phyloP scores from a whole-genome alignment of 2,888 invertebrate species.

The Chrysolina haemoptera region DNA sequence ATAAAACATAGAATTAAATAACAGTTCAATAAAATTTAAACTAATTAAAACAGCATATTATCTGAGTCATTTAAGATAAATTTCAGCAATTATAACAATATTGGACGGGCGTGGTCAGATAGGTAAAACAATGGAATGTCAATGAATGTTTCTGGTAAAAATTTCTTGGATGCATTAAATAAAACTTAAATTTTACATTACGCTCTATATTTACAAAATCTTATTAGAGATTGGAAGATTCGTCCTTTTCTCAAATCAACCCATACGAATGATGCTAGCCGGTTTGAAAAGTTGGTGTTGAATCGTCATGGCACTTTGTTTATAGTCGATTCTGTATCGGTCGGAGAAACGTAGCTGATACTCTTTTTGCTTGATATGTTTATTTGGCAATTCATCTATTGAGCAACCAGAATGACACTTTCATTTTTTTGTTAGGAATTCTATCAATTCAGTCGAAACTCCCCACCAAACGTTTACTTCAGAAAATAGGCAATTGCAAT shows the following conservation, averaged over 20 bases:
- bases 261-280: conserved; percentile 46
- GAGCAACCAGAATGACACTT: too few relatives aligned
- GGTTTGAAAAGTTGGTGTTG: conserved; percentile 31
- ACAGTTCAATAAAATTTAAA: conserved; percentile 64
- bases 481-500: too few relatives aligned
- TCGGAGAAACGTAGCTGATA: not conserved
- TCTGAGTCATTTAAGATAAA: conserved; percentile 46
- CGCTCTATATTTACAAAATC: conserved; percentile 63
- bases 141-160: conserved; percentile 23
- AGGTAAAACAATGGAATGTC: conserved; percentile 46
- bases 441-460: too few relatives aligned
- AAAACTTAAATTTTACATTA: conserved; percentile 54
- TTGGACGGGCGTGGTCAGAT: conserved; percentile 56
- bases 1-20: conserved; percentile 63
- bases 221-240: conserved; percentile 58
- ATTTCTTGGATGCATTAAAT: not conserved
- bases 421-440: too few relatives aligned
- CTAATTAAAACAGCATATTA: conserved; percentile 58
- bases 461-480: too few relatives aligned
- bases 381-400: too few relatives aligned
- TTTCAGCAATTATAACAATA: conserved; percentile 49
- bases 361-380: not conserved
- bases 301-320: conserved; percentile 54
- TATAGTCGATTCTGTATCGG: conserved; percentile 26
- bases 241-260: conserved; percentile 37